A percentile compares a stretch with the other conserved stretches of the same genome.
Conservation (phyloP, 2,888 invertebrate species). For the Tinea trinotella region DNA sequence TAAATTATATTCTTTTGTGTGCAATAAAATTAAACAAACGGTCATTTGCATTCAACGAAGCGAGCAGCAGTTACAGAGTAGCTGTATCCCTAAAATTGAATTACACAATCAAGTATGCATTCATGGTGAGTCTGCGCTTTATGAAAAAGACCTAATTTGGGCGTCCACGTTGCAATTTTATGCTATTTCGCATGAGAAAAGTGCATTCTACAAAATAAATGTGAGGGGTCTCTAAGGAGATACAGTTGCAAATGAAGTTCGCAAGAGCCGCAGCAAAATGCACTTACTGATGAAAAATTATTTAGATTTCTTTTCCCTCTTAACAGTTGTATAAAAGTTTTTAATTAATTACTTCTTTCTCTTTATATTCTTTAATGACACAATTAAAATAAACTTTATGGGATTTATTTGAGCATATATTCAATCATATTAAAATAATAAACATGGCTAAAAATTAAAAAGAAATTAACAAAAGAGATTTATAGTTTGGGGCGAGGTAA, state of each 20-base stretch:
- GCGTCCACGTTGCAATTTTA: constrained; percentile 1
- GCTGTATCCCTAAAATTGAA: constrained; percentile 31
- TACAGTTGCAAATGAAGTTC: background rate
- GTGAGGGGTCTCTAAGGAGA: constrained; percentile 6
- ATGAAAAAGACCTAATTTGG: constrained; percentile 2
- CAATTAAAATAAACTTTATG: no score
- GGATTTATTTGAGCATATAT: no score
- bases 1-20: background rate
- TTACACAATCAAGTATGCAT: constrained; percentile 54
- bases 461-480: no score
- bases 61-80: constrained; percentile 2
- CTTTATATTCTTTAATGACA: no score
- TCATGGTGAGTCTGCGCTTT: constrained; percentile 28
- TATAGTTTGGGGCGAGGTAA: no score
- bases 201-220: constrained; percentile 7
- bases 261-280: background rate
- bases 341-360: background rate
- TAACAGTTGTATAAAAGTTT: constrained; percentile 2
- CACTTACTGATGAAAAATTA: background rate
- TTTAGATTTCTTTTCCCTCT: background rate
- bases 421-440: no score
- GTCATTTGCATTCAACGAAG: background rate
- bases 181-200: constrained; percentile 8
- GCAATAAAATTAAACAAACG: background rate
- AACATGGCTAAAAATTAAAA: no score